phyloP scores from a whole-genome alignment of 2,888 invertebrate genomes.

The Zaprionus lineosus region DNA sequence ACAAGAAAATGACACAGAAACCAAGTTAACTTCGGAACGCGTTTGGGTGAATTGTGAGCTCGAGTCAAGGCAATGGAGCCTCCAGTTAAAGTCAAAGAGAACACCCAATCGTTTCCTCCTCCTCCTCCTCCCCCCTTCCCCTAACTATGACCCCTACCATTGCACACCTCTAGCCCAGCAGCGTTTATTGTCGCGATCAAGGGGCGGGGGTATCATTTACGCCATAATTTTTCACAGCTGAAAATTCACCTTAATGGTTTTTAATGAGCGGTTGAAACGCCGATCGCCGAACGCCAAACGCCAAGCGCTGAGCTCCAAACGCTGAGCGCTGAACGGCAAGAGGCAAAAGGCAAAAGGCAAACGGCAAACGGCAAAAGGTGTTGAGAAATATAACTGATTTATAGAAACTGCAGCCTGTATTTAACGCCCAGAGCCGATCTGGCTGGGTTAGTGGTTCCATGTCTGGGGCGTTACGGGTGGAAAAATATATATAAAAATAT shows the following conservation, averaged over 20 bases:
- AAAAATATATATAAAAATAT: too few relatives aligned
- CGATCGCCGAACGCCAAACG: not conserved
- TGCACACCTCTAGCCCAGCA: not conserved
- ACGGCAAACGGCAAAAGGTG: constrained; percentile 39
- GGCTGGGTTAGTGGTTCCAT: not conserved
- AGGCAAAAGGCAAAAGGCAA: constrained; percentile 28
- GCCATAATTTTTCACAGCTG: constrained; percentile 73
- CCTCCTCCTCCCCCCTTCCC: too few relatives aligned
- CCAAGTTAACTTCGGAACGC: constrained; percentile 69
- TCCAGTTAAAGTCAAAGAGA: too few relatives aligned
- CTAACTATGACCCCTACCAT: not conserved
- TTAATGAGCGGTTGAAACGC: constrained; percentile 69
- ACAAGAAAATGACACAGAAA: constrained; percentile 78
- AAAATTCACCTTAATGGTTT: constrained; percentile 75
- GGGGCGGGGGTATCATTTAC: constrained; percentile 68
- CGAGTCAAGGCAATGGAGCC: constrained; percentile 17
- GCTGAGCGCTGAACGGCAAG: not conserved
- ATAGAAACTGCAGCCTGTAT: constrained; percentile 68
- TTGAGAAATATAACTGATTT: constrained; percentile 75
- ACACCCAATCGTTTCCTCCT: too few relatives aligned
- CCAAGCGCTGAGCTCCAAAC: not conserved
- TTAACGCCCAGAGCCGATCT: constrained; percentile 51
- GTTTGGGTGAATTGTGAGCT: constrained; percentile 59
- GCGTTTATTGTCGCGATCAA: constrained; percentile 52
- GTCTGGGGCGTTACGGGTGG: constrained; percentile 29